Evolutionary conservation across 2,888 invertebrate genomes (phyloP).

Genomic region (Pterobdella sp.): DNA sequence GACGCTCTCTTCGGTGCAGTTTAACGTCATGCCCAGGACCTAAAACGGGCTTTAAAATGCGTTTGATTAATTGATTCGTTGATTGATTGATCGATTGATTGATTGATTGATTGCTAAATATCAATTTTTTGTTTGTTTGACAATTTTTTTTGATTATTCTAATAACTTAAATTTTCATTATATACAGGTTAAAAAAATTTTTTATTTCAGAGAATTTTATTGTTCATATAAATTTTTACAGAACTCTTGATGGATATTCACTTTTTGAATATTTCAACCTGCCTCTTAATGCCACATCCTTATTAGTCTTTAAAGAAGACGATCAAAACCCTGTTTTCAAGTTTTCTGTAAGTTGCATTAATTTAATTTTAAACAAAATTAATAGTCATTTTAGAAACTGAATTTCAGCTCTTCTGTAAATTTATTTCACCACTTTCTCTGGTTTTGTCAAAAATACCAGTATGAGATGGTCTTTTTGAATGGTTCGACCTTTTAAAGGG

Average conservation of each 20-base stretch:
- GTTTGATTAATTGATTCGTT: not conserved
- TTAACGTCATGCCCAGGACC: no score
- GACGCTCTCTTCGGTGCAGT: no score
- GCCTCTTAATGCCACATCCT: not conserved
- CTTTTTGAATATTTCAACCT: slow-evolving; percentile 9
- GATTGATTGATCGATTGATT: not conserved
- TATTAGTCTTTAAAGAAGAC: slow-evolving; percentile 26
- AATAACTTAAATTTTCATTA: no score
- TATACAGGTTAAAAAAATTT: no score
- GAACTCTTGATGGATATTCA: not conserved
- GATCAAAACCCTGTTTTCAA: slow-evolving; percentile 13
- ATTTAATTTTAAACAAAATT: no score
- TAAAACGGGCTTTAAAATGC: no score
- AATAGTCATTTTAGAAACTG: no score
- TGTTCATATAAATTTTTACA: no score
- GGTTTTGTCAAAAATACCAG: not conserved
- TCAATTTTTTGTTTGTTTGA: not conserved
- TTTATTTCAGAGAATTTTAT: no score
- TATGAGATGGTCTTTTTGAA: no score
- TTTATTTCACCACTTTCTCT: not conserved
- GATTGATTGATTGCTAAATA: not conserved
- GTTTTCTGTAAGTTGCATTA: slow-evolving; percentile 19
- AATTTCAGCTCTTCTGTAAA: not conserved
- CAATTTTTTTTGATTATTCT: no score
- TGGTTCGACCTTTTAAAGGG: no score